Base-by-base conservation (phyloP, 2,797 vertebrate species). In the Lutjanus argentimaculatus region DNA sequence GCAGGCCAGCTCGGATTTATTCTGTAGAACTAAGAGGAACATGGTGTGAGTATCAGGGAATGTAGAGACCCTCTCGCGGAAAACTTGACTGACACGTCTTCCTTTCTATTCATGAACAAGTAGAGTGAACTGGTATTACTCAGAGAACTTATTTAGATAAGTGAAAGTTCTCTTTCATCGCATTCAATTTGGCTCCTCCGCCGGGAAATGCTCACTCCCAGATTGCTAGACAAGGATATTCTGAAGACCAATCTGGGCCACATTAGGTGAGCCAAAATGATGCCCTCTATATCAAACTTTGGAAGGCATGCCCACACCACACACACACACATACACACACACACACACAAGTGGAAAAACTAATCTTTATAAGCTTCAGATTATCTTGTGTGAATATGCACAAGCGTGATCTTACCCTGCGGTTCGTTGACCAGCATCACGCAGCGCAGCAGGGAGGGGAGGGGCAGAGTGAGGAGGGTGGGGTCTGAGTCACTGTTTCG, bases 351-450 rank as follows among this genome's bases (percentile, higher is more conserved):
- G 40, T 13, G 21, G 21, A 57, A 56, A 72, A 77, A 13, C 2
- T 0, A 7, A 46, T 21, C 12, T 49, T 52, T 6, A 8, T 12
- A 17, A 67, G 0, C 30, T 25, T 16, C 25, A 2, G 46, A 77
- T 59, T 36, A 53, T 62, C 51, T 42, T 19, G 12, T 78, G 46
- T 58, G 21, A 83, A 43, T 80, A 71, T 62, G 57, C 52, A 36
- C n/a, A 42, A 21, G 68, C 52, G 9, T 49, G 57, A 56, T 14
- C 93, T 93, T 82, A 99, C 99, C 98, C 88, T 97, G 97, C 2
- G 90, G 93, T 83, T 99, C 99, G 42, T 93, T 98, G 93, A 99
- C 96, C 86, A 99, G 90, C 74, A 98, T 88, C 88, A 98, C 65
- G 76, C 97, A 98, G 79, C 97, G 98, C 85, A 99, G 89, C 76